phyloP scores from a whole-genome alignment of 2,888 invertebrate genomes.

The Amorpha juglandis region DNA sequence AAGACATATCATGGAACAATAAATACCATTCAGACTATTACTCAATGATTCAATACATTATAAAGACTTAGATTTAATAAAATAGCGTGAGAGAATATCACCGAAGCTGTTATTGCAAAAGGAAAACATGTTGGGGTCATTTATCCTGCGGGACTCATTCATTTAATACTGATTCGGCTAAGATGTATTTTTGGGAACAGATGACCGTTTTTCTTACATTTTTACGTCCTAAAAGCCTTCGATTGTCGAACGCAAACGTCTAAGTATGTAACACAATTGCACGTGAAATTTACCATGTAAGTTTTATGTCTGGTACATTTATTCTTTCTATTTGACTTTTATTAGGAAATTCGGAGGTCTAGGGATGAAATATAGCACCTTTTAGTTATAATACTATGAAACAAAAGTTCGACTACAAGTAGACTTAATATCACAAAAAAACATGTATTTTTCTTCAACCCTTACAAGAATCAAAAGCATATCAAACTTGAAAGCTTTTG shows the following conservation, averaged over 20 bases:
- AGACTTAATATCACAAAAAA: too few relatives aligned
- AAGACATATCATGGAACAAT: too few relatives aligned
- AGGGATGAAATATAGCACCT: too few relatives aligned
- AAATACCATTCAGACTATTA: too few relatives aligned
- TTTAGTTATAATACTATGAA: too few relatives aligned
- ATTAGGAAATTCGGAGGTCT: neutral
- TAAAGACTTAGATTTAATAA: neutral
- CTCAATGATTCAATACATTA: neutral
- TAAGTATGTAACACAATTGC: conserved; percentile 35
- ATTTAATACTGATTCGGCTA: neutral
- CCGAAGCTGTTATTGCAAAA: neutral
- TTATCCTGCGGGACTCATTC: neutral
- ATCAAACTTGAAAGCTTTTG: too few relatives aligned
- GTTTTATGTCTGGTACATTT: conserved; percentile 16
- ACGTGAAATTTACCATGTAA: conserved; percentile 33
- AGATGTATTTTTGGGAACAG: conserved; percentile 4
- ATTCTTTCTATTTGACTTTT: conserved; percentile 10
- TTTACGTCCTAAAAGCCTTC: conserved; percentile 9
- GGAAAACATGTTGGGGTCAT: neutral
- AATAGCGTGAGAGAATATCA: neutral
- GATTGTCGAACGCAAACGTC: neutral
- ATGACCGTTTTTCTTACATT: neutral
- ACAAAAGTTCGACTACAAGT: too few relatives aligned
- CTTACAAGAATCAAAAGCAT: too few relatives aligned
- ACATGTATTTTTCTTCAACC: too few relatives aligned